Evolutionary conservation across 2,113 vertebrate genomes (phyloP).

Genomic region (Prietella phreatophila): DNA sequence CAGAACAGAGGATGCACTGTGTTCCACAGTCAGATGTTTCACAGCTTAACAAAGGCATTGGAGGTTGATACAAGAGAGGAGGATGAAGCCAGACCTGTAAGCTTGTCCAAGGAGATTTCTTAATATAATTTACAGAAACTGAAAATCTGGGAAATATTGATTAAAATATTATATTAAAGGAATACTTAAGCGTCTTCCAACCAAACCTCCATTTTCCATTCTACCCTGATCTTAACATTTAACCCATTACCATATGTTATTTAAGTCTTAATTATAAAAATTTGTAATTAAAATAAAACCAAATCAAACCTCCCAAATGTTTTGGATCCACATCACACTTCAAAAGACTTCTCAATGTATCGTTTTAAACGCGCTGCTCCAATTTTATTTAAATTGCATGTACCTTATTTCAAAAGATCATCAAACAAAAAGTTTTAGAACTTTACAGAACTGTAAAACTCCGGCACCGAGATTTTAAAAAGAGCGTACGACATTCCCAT

Average conservation of each 20-base stretch:
- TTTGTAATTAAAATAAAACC: no score
- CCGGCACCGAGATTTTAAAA: not conserved
- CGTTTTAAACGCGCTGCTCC: no score
- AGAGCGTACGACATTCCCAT: not conserved
- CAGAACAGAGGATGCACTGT: conserved; percentile 16
- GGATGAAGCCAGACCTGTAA: not conserved
- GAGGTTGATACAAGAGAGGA: no score
- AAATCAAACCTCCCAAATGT: no score
- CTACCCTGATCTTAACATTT: not conserved
- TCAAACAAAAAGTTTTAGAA: not conserved
- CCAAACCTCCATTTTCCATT: not conserved
- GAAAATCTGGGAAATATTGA: not conserved
- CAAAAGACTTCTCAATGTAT: no score
- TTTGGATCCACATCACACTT: no score
- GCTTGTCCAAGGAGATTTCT: not conserved
- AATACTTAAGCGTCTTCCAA: not conserved
- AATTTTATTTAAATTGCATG: no score
- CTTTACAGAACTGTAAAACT: not conserved
- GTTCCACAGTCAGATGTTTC: not conserved
- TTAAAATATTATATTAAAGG: not conserved
- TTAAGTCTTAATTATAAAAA: not conserved
- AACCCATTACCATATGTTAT: not conserved
- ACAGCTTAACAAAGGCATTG: not conserved
- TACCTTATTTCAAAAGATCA: not conserved
- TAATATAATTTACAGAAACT: not conserved